A percentile compares a stretch with the other conserved stretches of the same genome.
Conservation (phyloP, 2,797 vertebrate species). For the Chelon auratus region DNA sequence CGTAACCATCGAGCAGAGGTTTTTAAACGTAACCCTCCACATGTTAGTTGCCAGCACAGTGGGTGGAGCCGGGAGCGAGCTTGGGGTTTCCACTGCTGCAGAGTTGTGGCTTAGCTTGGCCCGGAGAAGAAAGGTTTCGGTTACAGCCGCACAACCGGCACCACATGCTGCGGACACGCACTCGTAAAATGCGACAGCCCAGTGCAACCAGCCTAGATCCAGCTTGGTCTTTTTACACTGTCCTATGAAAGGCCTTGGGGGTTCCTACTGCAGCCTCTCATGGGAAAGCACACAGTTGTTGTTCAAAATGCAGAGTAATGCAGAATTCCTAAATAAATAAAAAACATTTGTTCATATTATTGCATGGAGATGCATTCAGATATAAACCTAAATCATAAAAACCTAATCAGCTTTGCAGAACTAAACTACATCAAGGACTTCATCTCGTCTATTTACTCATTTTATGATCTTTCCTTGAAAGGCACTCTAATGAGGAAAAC, state of each 20-base stretch:
- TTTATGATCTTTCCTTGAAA: constrained; percentile 44
- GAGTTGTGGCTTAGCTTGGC: constrained; percentile 64
- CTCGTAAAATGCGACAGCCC: constrained; percentile 58
- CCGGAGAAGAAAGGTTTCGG: constrained; percentile 57
- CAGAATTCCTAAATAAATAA: constrained; percentile 4
- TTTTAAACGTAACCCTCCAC: constrained; percentile 39
- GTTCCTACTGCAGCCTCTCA: constrained; percentile 6
- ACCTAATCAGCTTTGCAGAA: constrained; percentile 36
- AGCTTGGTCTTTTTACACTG: constrained; percentile 28
- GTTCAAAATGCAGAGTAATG: constrained; percentile 2
- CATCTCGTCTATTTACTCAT: constrained; percentile 47
- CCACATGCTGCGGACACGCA: constrained; percentile 58
- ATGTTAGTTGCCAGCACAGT: constrained; percentile 45
- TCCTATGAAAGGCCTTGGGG: constrained; percentile 17
- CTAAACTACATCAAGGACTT: constrained; percentile 49
- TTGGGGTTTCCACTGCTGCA: constrained; percentile 35
- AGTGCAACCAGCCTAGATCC: constrained; percentile 2
- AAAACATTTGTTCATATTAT: not conserved
- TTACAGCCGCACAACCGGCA: constrained; percentile 51
- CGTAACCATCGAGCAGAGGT: constrained; percentile 27
- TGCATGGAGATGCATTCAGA: not conserved
- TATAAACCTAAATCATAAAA: constrained; percentile 23
- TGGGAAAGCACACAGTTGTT: constrained; percentile 17
- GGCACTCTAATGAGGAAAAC: constrained; percentile 45
- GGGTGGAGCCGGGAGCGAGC: constrained; percentile 47